These are phyloP conservation scores for Nanorana parkeri DNA, from an alignment of 2,113 vertebrate species.

Conservation along the genomic window DNA sequence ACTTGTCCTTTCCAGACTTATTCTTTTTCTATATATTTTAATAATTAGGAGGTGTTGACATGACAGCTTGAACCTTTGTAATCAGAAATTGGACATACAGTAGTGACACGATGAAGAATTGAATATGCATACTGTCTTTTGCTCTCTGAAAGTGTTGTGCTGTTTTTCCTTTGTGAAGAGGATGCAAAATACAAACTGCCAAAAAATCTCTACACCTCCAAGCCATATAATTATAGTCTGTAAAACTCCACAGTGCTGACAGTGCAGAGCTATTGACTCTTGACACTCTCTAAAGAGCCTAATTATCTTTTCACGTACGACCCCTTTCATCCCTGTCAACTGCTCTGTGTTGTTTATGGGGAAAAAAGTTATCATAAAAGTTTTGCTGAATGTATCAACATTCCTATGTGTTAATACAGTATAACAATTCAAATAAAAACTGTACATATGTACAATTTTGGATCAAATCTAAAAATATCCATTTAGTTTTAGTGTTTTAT, in stretches of 20 bases:
- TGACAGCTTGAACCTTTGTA: background rate
- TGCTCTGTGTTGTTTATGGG: constrained; percentile 79
- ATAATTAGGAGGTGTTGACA: constrained; percentile 14
- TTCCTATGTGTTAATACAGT: background rate
- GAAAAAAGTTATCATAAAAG: constrained; percentile 55
- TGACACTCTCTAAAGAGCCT: constrained; percentile 85
- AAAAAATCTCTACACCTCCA: constrained; percentile 80
- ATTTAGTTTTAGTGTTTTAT: too few species aligned
- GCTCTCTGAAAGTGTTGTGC: constrained; percentile 61
- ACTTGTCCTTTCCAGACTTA: background rate
- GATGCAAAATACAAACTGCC: constrained; percentile 80
- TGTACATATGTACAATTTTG: too few species aligned
- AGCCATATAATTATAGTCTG: constrained; percentile 87
- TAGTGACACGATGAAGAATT: constrained; percentile 54
- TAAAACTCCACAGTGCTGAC: constrained; percentile 78
- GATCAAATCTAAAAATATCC: too few species aligned
- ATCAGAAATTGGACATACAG: constrained; percentile 12
- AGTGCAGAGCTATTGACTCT: constrained; percentile 85
- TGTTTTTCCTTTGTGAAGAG: constrained; percentile 73
- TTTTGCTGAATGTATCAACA: constrained; percentile 21
- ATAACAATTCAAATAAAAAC: too few species aligned
- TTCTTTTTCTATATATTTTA: background rate
- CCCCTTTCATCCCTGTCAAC: constrained; percentile 82
- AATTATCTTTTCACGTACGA: constrained; percentile 87
- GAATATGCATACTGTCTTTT: constrained; percentile 62